These are phyloP conservation scores for Oxygymnocypris stewartii DNA, from an alignment of 2,113 vertebrate genomes.

Conservation along the genomic window DNA sequence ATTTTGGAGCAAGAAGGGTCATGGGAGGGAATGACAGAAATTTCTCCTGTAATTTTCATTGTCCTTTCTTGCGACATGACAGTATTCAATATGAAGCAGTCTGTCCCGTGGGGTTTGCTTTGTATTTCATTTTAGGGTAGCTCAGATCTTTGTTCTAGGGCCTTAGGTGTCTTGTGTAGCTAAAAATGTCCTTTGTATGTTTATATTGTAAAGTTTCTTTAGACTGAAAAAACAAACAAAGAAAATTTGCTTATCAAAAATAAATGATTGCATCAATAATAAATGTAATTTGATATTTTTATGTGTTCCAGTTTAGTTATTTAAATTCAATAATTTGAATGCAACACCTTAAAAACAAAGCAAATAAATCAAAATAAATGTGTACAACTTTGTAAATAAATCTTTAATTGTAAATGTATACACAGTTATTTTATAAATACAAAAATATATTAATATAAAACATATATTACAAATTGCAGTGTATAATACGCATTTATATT, in stretches of 20 bases:
- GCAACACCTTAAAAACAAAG: background rate
- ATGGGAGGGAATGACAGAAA: constrained; percentile 63
- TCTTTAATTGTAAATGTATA: too few species aligned
- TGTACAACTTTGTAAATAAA: background rate
- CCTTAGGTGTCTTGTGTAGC: constrained; percentile 79
- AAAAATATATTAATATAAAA: background rate
- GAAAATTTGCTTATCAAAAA: constrained; percentile 78
- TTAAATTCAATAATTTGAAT: background rate
- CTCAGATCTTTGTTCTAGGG: constrained; percentile 76
- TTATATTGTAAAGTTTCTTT: constrained; percentile 81
- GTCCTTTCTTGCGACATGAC: constrained; percentile 78
- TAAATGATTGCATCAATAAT: constrained; percentile 51
- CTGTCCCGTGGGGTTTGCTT: constrained; percentile 76
- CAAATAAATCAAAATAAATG: background rate
- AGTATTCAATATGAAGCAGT: constrained; percentile 81
- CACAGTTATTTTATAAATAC: too few species aligned
- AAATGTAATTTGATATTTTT: constrained; percentile 73
- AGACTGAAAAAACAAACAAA: constrained; percentile 72
- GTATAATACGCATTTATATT: background rate
- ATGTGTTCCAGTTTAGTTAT: constrained; percentile 58
- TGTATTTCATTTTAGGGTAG: constrained; percentile 79
- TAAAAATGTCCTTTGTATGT: constrained; percentile 80
- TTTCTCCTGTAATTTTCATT: constrained; percentile 71
- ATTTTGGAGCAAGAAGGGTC: constrained; percentile 59
- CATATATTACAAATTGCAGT: background rate